These are phyloP conservation scores for Leptinotarsa peninsularis DNA, from an alignment of 2,888 invertebrate genomes.

Conservation along the genomic window DNA sequence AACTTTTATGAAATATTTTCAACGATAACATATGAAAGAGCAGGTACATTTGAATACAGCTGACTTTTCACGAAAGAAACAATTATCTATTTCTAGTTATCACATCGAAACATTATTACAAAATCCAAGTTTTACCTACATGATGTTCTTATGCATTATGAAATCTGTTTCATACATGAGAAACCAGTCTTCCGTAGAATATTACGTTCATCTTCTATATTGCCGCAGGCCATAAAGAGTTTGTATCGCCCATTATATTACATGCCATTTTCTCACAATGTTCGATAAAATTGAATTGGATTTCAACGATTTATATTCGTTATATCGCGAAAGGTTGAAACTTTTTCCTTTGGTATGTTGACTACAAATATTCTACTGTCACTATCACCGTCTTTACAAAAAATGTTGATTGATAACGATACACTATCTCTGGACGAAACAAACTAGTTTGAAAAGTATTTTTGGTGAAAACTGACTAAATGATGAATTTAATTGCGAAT, in stretches of 20 bases:
- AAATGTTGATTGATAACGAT: no score
- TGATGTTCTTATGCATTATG: neutral
- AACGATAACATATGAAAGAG: no score
- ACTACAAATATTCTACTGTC: no score
- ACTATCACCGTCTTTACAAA: no score
- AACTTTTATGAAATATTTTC: no score
- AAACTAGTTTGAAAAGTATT: no score
- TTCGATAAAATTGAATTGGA: neutral
- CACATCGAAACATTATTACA: neutral
- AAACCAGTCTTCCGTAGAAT: conserved; percentile 9
- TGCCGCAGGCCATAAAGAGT: neutral
- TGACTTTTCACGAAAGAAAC: neutral
- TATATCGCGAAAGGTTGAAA: neutral
- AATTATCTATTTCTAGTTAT: neutral
- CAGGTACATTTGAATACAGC: no score
- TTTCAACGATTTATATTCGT: neutral
- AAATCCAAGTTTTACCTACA: neutral
- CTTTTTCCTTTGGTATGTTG: neutral
- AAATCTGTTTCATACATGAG: neutral
- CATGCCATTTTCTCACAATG: neutral
- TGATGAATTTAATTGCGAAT: no score
- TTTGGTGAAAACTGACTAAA: no score
- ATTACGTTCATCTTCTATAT: conserved; percentile 5
- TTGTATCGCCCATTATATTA: conserved; percentile 2
- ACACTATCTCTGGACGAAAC: no score